Conservation (phyloP, 2,113 vertebrate species). For the Stigmatopora argus region DNA sequence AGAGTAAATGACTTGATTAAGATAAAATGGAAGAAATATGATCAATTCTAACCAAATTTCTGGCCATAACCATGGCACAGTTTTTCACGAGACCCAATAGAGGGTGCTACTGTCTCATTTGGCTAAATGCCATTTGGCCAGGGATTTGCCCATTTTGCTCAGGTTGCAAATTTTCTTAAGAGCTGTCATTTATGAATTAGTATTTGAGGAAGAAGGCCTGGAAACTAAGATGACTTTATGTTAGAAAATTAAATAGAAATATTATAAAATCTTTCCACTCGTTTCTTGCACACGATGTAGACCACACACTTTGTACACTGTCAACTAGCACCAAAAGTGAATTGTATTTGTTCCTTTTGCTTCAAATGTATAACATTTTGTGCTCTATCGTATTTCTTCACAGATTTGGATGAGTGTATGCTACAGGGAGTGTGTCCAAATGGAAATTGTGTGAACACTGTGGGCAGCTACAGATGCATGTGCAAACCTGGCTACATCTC, state of each 20-base stretch:
- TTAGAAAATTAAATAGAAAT: background rate
- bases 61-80: background rate
- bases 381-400: background rate
- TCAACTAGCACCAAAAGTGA: no score
- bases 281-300: no score
- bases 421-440: conserved; percentile 88
- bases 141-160: conserved; percentile 11
- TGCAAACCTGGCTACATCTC: conserved; percentile 87
- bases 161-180: background rate
- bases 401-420: conserved; percentile 94
- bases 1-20: background rate
- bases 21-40: background rate
- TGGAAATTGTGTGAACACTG: conserved; percentile 89
- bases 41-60: background rate
- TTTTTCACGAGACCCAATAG: conserved; percentile 1
- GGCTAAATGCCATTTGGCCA: background rate
- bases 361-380: background rate
- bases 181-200: background rate
- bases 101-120: conserved; percentile 1
- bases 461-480: conserved; percentile 90
- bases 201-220: background rate
- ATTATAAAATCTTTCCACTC: no score
- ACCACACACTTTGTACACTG: no score
- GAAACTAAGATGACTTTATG: background rate
- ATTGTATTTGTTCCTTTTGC: background rate